phyloP scores from a whole-genome alignment of 2,888 invertebrate genomes.

The Anoplius nigerrimus region DNA sequence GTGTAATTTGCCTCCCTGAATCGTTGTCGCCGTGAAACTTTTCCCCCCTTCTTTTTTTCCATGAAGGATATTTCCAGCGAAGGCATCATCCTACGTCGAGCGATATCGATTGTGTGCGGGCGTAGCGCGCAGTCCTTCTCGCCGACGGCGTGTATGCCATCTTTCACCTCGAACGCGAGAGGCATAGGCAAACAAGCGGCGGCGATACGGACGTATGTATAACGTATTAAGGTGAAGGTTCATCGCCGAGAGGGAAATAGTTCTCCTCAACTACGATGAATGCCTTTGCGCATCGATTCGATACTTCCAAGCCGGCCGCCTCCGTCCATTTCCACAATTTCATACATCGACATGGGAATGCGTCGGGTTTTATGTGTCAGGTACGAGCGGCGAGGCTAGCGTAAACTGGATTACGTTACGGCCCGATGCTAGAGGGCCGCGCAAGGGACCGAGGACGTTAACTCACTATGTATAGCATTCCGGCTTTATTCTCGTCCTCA shows the following conservation, averaged over 20 bases:
- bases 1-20: too few relatives aligned
- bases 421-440: too few relatives aligned
- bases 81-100: background rate
- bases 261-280: too few relatives aligned
- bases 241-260: background rate
- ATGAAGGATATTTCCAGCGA: background rate
- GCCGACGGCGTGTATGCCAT: background rate
- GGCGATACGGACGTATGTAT: constrained; percentile 1
- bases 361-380: too few relatives aligned
- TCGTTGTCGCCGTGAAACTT: too few relatives aligned
- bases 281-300: background rate
- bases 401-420: too few relatives aligned
- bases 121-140: background rate
- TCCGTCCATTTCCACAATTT: too few relatives aligned
- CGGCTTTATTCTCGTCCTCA: too few relatives aligned
- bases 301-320: background rate
- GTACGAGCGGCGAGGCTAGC: too few relatives aligned
- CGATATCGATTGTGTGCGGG: constrained; percentile 7
- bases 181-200: constrained; percentile 2
- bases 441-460: too few relatives aligned
- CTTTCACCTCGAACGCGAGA: background rate
- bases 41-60: background rate
- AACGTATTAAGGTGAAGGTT: constrained; percentile 4
- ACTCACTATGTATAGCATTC: too few relatives aligned
- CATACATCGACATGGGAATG: too few relatives aligned